Conservation (phyloP, 1,140 invertebrate species). For the Dreissena polymorpha region DNA sequence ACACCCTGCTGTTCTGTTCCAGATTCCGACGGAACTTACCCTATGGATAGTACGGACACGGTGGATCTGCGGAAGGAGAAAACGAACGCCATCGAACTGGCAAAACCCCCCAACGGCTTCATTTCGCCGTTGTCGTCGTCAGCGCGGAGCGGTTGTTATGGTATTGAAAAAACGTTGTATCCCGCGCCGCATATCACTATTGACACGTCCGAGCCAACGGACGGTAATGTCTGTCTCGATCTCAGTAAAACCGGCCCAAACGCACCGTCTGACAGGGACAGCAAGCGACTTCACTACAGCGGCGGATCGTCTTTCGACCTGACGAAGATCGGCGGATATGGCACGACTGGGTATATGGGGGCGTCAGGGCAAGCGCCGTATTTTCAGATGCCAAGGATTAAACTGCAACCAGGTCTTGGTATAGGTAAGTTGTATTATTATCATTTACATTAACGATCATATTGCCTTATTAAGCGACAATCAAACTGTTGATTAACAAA, state of each 20-base stretch:
- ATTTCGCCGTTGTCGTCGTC: not conserved
- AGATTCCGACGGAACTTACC: too few species aligned
- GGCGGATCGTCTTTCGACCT: conserved; percentile 25
- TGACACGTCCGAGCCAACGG: not conserved
- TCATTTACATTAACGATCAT: not conserved
- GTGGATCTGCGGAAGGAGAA: too few species aligned
- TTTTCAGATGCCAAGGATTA: conserved; percentile 35
- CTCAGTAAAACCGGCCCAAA: not conserved
- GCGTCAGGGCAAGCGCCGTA: not conserved
- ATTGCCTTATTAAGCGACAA: too few species aligned
- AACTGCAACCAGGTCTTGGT: conserved; percentile 38
- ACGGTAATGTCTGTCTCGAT: conserved; percentile 8
- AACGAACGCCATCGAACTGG: not conserved
- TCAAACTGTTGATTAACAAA: too few species aligned
- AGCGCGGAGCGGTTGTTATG: not conserved
- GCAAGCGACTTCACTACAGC: conserved; percentile 32
- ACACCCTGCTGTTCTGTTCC: too few species aligned
- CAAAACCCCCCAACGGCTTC: not conserved
- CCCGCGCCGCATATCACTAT: not conserved
- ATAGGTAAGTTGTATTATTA: conserved; percentile 26
- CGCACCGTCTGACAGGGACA: not conserved
- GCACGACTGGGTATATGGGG: not conserved
- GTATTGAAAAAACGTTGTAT: not conserved
- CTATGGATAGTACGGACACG: too few species aligned
- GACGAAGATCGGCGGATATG: not conserved